These are phyloP conservation scores for Parnassius orleans DNA, from an alignment of 2,888 invertebrate genomes.

Conservation along the genomic window DNA sequence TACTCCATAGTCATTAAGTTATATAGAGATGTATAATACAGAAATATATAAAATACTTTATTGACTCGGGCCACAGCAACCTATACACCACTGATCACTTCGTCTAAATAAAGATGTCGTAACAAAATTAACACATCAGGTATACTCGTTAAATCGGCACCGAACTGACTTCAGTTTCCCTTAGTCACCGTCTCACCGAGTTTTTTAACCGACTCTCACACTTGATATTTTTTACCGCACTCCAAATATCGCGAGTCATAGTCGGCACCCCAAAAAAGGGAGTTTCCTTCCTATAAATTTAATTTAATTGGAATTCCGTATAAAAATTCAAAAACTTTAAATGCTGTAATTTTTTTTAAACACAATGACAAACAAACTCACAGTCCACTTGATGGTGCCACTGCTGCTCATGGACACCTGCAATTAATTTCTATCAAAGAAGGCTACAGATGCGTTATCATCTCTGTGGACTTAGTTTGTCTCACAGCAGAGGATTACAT, in stretches of 20 bases:
- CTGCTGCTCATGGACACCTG: too few species aligned
- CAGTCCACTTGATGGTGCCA: too few species aligned
- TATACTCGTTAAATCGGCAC: slow-evolving; percentile 48
- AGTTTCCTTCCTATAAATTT: slow-evolving; percentile 49
- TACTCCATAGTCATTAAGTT: too few species aligned
- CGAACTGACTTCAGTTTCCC: slow-evolving; percentile 40
- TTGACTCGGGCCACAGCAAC: too few species aligned
- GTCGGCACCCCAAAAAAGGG: slow-evolving; percentile 51
- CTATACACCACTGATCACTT: neutral
- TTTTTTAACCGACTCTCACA: slow-evolving; percentile 38
- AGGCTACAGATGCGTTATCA: too few species aligned
- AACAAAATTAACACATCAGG: slow-evolving; percentile 61
- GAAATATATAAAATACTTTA: too few species aligned
- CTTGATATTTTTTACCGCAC: slow-evolving; percentile 43
- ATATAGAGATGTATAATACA: too few species aligned
- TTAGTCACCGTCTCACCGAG: slow-evolving; percentile 48
- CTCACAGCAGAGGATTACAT: too few species aligned
- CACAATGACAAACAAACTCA: too few species aligned
- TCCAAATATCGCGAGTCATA: slow-evolving; percentile 49
- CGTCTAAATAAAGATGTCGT: slow-evolving; percentile 47
- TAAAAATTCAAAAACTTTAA: slow-evolving; percentile 15
- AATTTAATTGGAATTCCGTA: slow-evolving; percentile 29
- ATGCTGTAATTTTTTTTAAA: neutral
- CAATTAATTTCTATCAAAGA: too few species aligned
- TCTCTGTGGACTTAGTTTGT: too few species aligned